Evolutionary conservation across 2,113 vertebrate genomes (phyloP), one percentile per base, ranked within the genome.

Genomic region (Amblyornis subalaris): DNA sequence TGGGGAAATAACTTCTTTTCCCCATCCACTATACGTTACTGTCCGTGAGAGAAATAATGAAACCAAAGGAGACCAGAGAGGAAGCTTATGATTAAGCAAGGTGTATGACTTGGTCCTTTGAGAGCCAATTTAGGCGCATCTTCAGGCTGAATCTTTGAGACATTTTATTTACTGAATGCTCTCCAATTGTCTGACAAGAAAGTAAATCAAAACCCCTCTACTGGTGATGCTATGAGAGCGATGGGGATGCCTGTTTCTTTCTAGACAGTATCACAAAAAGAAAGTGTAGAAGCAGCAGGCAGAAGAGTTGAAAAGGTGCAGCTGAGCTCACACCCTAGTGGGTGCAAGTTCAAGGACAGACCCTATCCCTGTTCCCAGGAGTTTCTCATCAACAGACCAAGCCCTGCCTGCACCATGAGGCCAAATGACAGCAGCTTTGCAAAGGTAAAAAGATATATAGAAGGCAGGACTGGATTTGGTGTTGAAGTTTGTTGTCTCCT

Each of bases 21-120:
- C 55, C 61, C 13, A 61, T 61, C 25, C n/a, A 15, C 79, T 53
- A 5, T 23, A 54, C 14, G 35, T 60, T 91, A 74, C 55, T 67
- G 26, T 36, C 45, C 74, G n/a, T 1, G 5, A 90, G 55, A 89
- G 36, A 93, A 93, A 71, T 95, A 94, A 94, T 85, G 86, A 94
- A 96, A 84, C 91, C 89, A 84, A 90, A 89, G 57, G 91, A 92
- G 89, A 93, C 73, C 18, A 69, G 57, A 85, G 48, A 89, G 76
- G 35, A 91, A 92, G 73, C 10, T 90, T 80, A 38, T 67, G 18
- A 31, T 71, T 85, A 90, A 94, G 35, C 23, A 80, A 83, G 40
- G n/a, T 87, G 10, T 79, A 38, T 50, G 42, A 64, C 36, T 86
- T 29, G 60, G 82, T 84, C 79, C 20, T 1, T 16, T 65, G 90